A percentile compares a stretch with the other conserved stretches of the same genome.
Conservation (phyloP, 1,140 invertebrate genomes). For the Venustaconcha ellipsiformis region DNA sequence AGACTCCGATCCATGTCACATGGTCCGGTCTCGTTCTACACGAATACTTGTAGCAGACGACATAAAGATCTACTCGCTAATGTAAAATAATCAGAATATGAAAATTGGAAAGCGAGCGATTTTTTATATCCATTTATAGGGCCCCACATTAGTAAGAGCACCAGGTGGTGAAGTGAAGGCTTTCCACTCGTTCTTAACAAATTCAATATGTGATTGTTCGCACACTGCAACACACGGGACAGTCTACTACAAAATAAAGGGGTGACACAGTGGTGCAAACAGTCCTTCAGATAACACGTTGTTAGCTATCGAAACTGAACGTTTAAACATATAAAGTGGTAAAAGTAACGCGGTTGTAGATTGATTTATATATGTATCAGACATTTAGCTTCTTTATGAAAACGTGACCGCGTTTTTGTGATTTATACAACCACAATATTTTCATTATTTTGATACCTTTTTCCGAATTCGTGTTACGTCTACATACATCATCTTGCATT, state of each 20-base stretch:
- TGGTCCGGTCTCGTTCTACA: constrained; percentile 3
- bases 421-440: too few species aligned
- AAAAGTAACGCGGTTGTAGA: too few species aligned
- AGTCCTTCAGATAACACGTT: too few species aligned
- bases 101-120: constrained; percentile 26
- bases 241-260: constrained; percentile 19
- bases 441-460: too few species aligned
- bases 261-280: not conserved
- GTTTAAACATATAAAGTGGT: too few species aligned
- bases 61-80: not conserved
- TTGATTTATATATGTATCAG: too few species aligned
- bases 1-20: constrained; percentile 21
- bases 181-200: constrained; percentile 25
- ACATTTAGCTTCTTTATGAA: too few species aligned
- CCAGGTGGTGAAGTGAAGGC: constrained; percentile 7
- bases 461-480: too few species aligned
- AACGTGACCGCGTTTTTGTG: too few species aligned
- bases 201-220: constrained; percentile 14
- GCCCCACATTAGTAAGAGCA: constrained; percentile 1
- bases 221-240: constrained; percentile 24
- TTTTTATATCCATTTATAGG: constrained; percentile 7
- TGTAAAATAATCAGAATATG: constrained; percentile 29
- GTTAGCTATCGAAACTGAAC: too few species aligned
- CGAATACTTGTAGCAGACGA: not conserved
- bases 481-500: too few species aligned